Base-by-base conservation (phyloP, 1,140 invertebrate genomes). In the Fopius arisanus region DNA sequence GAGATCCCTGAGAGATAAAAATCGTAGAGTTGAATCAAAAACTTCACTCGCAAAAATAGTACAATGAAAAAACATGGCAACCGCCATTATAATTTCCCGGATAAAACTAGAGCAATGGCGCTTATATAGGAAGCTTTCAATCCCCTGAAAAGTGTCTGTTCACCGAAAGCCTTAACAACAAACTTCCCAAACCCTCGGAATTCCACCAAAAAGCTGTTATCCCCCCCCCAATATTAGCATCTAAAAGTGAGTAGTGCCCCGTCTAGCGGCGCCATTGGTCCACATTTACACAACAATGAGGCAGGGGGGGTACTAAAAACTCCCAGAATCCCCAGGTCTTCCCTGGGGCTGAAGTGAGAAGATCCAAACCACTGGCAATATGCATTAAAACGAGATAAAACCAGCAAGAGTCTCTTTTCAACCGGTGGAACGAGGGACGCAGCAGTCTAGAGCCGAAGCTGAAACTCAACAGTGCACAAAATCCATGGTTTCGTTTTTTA, bases 261-360 rank as follows among this genome's bases (percentile, higher is more conserved):
- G 78, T 82, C 80, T 85, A 83, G 80, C 81, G 83, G 82, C 84
- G 84, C 82, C 84, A 87, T 87, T 88, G 85, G 83, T 80, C 79
- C 75, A 81, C 81, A 87, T 88, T 88, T 86, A 86, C 85, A 86
- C 84, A 88, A 88, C 84, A 88, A 88, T 88, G 83, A 87, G 65
- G 41, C 33, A 77, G 81, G 54, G 68, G 81, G 82, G 78, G 81
- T 80, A 79, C 81, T 81, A 86, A 87, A 88, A 87, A 86, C 84
- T 86, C 78, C 81, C 79, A 83, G 82, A 86, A 86, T 86, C 78
- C 82, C 81, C 72, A 73, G 72, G 77, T 37, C 80, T 80, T 78
- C 73, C 65, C 31, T 23, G 23, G 37, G 26, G n/a, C 23, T 29
- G 23, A 70, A 37, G 74, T 43, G 28, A 73, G 70, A 48, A 23